phyloP scores from a whole-genome alignment of 1,140 invertebrate species.

The Hycleus phaleratus region DNA sequence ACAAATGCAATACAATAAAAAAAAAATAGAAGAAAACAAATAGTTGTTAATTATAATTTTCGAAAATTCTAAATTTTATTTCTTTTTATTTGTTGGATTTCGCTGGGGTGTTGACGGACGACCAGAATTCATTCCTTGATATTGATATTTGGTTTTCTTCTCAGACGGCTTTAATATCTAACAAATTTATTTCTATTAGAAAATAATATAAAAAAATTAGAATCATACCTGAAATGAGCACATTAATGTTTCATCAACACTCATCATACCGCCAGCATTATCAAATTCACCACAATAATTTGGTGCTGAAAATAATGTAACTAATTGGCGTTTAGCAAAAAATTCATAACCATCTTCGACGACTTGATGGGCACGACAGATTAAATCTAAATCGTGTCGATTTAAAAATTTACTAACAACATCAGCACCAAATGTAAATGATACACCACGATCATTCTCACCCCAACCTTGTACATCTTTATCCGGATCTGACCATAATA shows the following conservation, averaged over 20 bases:
- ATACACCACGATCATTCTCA: constrained; percentile 82
- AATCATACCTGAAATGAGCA: constrained; percentile 73
- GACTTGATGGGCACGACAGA: constrained; percentile 88
- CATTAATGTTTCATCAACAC: constrained; percentile 98
- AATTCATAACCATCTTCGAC: constrained; percentile 51
- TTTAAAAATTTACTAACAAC: constrained; percentile 79
- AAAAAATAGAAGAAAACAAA: constrained; percentile 2
- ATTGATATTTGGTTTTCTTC: constrained; percentile 99
- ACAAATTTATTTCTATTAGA: not conserved
- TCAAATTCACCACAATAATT: constrained; percentile 88
- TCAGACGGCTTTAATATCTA: constrained; percentile 98
- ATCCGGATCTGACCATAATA: constrained; percentile 88
- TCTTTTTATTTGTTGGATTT: constrained; percentile 68
- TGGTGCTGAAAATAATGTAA: constrained; percentile 84
- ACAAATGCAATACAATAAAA: constrained; percentile 14
- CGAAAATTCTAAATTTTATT: constrained; percentile 45
- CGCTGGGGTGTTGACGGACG: constrained; percentile 83
- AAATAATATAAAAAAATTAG: not conserved
- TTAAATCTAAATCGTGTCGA: constrained; percentile 78
- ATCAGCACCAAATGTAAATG: constrained; percentile 78
- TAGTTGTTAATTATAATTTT: not conserved
- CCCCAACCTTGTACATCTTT: constrained; percentile 83
- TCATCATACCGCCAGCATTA: constrained; percentile 89
- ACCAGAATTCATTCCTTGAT: constrained; percentile 73
- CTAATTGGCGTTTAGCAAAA: constrained; percentile 78